Evolutionary conservation across 2,113 vertebrate species (phyloP).

Genomic region (Bettongia penicillata): DNA sequence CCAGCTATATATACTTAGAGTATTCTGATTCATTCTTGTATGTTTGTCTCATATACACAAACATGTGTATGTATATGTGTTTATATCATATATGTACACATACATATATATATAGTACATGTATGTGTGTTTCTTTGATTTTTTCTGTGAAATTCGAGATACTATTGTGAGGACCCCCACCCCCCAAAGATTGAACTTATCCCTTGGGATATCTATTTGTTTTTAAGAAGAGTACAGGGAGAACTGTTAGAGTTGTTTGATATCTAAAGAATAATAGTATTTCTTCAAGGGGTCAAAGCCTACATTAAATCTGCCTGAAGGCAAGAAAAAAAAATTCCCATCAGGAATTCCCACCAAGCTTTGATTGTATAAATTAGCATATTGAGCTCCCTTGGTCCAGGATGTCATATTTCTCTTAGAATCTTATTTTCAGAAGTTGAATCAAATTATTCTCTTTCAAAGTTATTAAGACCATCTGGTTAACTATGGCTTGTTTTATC

Average conservation of each 20-base stretch:
- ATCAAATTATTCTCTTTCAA: constrained; percentile 1
- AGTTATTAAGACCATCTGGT: constrained; percentile 1
- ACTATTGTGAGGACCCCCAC: background rate
- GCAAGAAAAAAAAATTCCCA: background rate
- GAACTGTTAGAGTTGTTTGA: constrained; percentile 1
- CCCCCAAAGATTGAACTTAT: background rate
- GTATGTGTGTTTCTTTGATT: background rate
- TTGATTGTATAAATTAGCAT: constrained; percentile 25
- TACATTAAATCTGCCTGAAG: constrained; percentile 37
- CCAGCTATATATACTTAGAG: background rate
- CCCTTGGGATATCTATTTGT: background rate
- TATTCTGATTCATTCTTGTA: background rate
- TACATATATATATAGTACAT: background rate
- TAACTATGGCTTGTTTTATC: background rate
- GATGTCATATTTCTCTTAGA: constrained; percentile 20
- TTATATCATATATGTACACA: background rate
- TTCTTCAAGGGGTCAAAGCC: constrained; percentile 29
- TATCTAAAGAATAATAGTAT: background rate
- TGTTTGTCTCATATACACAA: background rate
- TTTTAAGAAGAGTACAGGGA: background rate
- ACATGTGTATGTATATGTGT: background rate
- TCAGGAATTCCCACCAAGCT: background rate
- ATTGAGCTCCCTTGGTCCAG: background rate
- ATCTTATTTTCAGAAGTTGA: background rate
- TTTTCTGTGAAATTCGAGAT: background rate